phyloP scores from a whole-genome alignment of 2,888 invertebrate species.

The Cosmorhoe ocellata region DNA sequence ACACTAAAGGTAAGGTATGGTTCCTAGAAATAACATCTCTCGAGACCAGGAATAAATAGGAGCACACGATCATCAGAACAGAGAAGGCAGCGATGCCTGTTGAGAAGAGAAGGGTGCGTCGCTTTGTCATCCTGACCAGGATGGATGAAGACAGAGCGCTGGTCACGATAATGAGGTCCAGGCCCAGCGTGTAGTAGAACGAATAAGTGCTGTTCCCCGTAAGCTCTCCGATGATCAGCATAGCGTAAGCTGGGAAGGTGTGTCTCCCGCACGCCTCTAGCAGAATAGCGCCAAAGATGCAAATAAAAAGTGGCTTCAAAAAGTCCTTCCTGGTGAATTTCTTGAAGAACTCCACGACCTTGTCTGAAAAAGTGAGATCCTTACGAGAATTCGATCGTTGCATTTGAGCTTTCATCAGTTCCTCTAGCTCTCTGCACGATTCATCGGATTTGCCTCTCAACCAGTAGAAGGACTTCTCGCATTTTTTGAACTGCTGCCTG shows the following conservation, averaged over 20 bases:
- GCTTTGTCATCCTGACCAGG: slow-evolving; percentile 45
- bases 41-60: slow-evolving; percentile 39
- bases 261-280: slow-evolving; percentile 51
- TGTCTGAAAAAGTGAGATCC: slow-evolving; percentile 10
- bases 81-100: slow-evolving; percentile 44
- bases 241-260: slow-evolving; percentile 50
- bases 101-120: slow-evolving; percentile 47
- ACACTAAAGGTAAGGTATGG: slow-evolving; percentile 38
- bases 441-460: slow-evolving; percentile 60
- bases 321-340: slow-evolving; percentile 42
- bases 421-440: slow-evolving; percentile 34
- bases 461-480: slow-evolving; percentile 71
- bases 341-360: slow-evolving; percentile 22
- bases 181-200: slow-evolving; percentile 46
- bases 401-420: slow-evolving; percentile 38
- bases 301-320: slow-evolving; percentile 44
- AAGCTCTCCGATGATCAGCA: slow-evolving; percentile 44
- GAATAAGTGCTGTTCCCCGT: slow-evolving; percentile 42
- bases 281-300: slow-evolving; percentile 40
- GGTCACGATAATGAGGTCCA: slow-evolving; percentile 48
- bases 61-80: slow-evolving; percentile 40
- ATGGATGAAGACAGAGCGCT: slow-evolving; percentile 46
- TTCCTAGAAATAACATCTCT: slow-evolving; percentile 39
- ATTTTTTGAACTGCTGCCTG: slow-evolving; percentile 43
- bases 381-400: slow-evolving; percentile 15